These are phyloP conservation scores for Xestoiulus laeticollis DNA, from an alignment of 2,888 invertebrate genomes.

Conservation along the genomic window DNA sequence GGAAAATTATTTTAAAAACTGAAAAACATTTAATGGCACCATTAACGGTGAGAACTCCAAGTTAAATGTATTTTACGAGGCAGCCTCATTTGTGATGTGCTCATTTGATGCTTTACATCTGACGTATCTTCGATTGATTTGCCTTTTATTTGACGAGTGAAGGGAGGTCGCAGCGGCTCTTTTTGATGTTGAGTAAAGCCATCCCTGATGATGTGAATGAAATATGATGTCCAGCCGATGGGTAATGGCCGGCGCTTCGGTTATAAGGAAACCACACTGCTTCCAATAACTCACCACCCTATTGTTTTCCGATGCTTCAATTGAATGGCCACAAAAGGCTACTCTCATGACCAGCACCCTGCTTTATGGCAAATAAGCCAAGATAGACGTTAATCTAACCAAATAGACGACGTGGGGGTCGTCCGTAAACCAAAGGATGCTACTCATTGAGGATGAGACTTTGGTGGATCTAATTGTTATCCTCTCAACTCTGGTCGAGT, in stretches of 20 bases:
- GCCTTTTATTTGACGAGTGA: not conserved
- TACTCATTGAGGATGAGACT: too few relatives aligned
- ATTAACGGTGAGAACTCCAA: too few relatives aligned
- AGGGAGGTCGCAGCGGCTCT: not conserved
- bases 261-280: constrained; percentile 14
- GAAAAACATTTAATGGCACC: too few relatives aligned
- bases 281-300: constrained; percentile 33
- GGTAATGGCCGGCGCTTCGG: constrained; percentile 33
- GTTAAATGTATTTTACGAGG: not conserved
- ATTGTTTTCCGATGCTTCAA: constrained; percentile 34
- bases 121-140: not conserved
- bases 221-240: constrained; percentile 6
- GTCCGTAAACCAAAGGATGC: not conserved
- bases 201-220: constrained; percentile 29
- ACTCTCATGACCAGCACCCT: not conserved
- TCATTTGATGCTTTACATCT: not conserved
- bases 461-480: too few relatives aligned
- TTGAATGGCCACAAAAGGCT: not conserved
- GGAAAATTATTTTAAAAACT: too few relatives aligned
- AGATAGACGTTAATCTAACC: not conserved
- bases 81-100: not conserved
- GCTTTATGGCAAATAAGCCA: not conserved
- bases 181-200: constrained; percentile 21
- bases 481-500: too few relatives aligned
- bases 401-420: not conserved